Percentiles rank a stretch among this genome's conserved stretches.
These are phyloP conservation scores for Mesochorus sp. DNA, from an alignment of 2,888 invertebrate species.

Conservation along the genomic window DNA sequence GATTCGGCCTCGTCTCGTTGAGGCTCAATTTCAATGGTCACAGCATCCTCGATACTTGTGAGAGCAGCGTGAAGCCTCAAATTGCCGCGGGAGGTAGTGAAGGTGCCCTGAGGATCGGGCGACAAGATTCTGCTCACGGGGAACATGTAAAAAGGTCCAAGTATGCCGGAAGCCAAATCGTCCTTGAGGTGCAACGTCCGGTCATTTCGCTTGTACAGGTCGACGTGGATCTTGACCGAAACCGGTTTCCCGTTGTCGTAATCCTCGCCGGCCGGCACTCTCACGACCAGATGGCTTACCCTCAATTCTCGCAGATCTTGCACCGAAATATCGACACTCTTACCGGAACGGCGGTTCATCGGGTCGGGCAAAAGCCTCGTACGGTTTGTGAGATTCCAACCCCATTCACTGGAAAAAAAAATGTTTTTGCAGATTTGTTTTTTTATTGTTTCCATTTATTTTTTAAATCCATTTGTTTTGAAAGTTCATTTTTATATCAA, in stretches of 20 bases:
- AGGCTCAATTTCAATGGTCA: slow-evolving; percentile 67
- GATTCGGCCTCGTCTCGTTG: background rate
- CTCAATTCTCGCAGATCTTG: slow-evolving; percentile 84
- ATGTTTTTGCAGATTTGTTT: background rate
- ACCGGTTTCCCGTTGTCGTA: slow-evolving; percentile 82
- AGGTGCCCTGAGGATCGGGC: slow-evolving; percentile 48
- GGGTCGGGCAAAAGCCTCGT: slow-evolving; percentile 84
- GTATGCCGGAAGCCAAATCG: background rate
- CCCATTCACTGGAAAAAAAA: slow-evolving; percentile 82
- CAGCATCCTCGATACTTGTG: slow-evolving; percentile 64
- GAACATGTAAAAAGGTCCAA: background rate
- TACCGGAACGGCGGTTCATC: slow-evolving; percentile 80
- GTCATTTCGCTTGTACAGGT: slow-evolving; percentile 63
- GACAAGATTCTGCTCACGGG: slow-evolving; percentile 56
- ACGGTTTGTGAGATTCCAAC: slow-evolving; percentile 84
- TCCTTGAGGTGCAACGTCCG: slow-evolving; percentile 59
- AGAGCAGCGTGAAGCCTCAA: slow-evolving; percentile 72
- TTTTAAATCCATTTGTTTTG: slow-evolving; percentile 10
- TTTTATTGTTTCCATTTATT: background rate
- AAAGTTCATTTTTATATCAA: no score
- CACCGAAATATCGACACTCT: slow-evolving; percentile 84
- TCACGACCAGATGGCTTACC: slow-evolving; percentile 89
- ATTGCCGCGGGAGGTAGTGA: slow-evolving; percentile 65
- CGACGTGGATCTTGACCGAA: slow-evolving; percentile 80
- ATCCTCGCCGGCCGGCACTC: slow-evolving; percentile 84